phyloP scores from a whole-genome alignment of 2,113 vertebrate species.

The Benthochromis sp. region DNA sequence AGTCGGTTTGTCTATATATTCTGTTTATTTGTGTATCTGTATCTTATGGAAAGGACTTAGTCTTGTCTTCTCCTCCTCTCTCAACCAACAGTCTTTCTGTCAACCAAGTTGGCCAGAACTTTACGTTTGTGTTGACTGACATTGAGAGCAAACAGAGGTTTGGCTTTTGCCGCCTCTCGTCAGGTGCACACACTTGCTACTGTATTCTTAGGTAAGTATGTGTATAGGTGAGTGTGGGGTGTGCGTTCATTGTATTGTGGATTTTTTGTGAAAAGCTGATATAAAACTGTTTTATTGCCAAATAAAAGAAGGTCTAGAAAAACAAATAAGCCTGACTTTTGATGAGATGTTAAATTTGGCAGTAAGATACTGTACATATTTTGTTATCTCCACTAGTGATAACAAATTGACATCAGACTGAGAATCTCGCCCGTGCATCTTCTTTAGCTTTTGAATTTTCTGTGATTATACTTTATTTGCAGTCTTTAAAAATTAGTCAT shows the following conservation, averaged over 20 bases:
- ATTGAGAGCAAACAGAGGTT: constrained; percentile 98
- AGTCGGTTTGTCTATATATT: background rate
- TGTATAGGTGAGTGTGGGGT: background rate
- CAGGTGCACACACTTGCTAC: constrained; percentile 89
- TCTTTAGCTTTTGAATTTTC: background rate
- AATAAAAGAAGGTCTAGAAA: background rate
- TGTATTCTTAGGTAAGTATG: constrained; percentile 71
- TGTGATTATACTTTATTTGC: background rate
- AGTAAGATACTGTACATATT: background rate
- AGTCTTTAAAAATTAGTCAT: background rate
- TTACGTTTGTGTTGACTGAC: constrained; percentile 97
- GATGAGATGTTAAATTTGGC: background rate
- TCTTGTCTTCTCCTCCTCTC: background rate
- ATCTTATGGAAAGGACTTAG: background rate
- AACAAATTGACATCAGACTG: background rate
- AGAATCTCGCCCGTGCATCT: background rate
- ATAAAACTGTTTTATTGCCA: background rate
- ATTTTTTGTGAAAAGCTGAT: background rate
- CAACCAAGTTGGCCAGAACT: constrained; percentile 92
- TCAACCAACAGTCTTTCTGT: constrained; percentile 76
- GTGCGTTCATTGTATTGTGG: background rate
- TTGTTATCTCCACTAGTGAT: background rate
- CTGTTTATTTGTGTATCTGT: background rate
- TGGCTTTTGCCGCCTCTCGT: constrained; percentile 95
- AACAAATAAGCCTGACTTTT: background rate